Evolutionary conservation across 1,140 invertebrate genomes (phyloP).

Genomic region (Lycorma delicatula): DNA sequence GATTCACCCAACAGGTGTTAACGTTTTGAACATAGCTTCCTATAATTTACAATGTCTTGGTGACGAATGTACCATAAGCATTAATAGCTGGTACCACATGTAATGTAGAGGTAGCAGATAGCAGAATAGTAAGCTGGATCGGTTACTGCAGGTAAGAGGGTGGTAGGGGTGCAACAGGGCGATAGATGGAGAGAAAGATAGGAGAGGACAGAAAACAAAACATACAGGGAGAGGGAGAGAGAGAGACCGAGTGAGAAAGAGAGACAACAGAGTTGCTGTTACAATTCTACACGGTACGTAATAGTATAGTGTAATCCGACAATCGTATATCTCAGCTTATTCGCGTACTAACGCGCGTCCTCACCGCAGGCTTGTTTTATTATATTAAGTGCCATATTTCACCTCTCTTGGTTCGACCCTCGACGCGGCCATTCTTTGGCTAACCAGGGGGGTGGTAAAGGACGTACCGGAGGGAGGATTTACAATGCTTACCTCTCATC

Average conservation of each 20-base stretch:
- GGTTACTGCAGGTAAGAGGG: neutral
- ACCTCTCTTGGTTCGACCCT: neutral
- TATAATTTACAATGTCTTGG: too few species aligned
- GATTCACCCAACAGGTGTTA: too few species aligned
- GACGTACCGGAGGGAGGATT: too few species aligned
- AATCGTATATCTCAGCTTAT: conserved; percentile 7
- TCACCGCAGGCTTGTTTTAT: conserved; percentile 14
- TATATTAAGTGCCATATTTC: conserved; percentile 18
- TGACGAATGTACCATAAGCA: too few species aligned
- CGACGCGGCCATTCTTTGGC: neutral
- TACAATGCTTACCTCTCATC: too few species aligned
- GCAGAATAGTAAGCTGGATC: too few species aligned
- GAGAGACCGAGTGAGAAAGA: neutral
- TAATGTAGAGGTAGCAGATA: too few species aligned
- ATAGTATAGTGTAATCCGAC: neutral
- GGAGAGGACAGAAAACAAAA: neutral
- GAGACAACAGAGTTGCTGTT: neutral
- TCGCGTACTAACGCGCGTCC: neutral
- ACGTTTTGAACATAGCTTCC: too few species aligned
- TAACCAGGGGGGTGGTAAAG: too few species aligned
- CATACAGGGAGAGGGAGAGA: neutral
- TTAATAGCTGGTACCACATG: too few species aligned
- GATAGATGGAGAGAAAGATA: neutral
- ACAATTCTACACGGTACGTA: neutral
- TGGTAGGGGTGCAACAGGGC: neutral